A percentile compares a stretch with the other conserved stretches of the same genome.
phyloP scores from a whole-genome alignment of 2,113 vertebrate genomes.

The Crotalus helleri region DNA sequence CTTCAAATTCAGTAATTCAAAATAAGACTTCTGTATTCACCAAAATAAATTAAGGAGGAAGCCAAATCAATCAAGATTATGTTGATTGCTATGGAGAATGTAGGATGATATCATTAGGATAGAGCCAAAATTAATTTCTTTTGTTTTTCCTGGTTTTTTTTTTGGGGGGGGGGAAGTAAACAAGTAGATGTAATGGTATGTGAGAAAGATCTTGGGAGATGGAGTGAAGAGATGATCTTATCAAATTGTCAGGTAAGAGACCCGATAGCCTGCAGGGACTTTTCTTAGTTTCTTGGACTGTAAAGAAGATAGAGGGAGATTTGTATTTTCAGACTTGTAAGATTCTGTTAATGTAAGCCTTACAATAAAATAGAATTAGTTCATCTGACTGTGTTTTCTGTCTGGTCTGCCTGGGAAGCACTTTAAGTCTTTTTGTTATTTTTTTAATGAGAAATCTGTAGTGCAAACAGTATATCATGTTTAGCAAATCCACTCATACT shows the following conservation, averaged over 20 bases:
- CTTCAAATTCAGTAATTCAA: conserved; percentile 46
- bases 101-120: background rate
- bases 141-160: background rate
- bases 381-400: background rate
- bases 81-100: background rate
- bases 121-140: background rate
- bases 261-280: background rate
- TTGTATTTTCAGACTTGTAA: background rate
- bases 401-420: background rate
- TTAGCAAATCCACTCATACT: background rate
- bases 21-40: conserved; percentile 53
- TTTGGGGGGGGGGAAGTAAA: background rate
- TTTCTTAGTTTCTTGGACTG: background rate
- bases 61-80: background rate
- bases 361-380: background rate
- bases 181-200: background rate
- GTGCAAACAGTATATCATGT: background rate
- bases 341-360: background rate
- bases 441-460: background rate
- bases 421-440: background rate
- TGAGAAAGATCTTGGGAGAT: background rate
- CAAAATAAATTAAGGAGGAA: conserved; percentile 34
- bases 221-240: background rate
- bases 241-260: background rate
- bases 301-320: background rate